Evolutionary conservation across 2,888 invertebrate genomes (phyloP).

Genomic region (Argynnis bischoffii): DNA sequence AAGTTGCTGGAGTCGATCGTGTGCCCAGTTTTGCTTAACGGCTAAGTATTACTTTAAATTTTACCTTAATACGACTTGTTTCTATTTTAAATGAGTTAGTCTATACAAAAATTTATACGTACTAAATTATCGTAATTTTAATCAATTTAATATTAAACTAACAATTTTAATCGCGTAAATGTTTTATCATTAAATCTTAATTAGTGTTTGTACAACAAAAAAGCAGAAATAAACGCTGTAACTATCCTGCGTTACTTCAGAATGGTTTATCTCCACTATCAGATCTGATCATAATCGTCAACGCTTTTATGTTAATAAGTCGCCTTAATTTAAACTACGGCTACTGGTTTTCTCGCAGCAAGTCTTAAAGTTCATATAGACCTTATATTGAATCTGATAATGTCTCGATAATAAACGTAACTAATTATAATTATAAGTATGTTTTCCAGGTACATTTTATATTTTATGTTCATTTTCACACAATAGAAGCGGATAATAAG

Average conservation of each 20-base stretch:
- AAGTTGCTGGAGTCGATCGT: constrained; percentile 49
- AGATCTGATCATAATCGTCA: constrained; percentile 21
- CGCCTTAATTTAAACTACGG: constrained; percentile 14
- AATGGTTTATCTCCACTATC: constrained; percentile 20
- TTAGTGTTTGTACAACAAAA: too few species aligned
- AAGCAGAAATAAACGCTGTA: neutral
- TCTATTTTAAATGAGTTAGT: too few species aligned
- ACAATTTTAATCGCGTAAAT: too few species aligned
- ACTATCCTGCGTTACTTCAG: neutral
- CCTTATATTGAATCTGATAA: constrained; percentile 5
- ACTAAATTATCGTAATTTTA: too few species aligned
- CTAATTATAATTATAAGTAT: constrained; percentile 9
- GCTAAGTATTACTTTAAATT: constrained; percentile 14
- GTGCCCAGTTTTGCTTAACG: constrained; percentile 1
- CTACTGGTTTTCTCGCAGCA: constrained; percentile 21
- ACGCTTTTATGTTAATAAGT: constrained; percentile 27
- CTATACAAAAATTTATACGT: too few species aligned
- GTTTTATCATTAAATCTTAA: too few species aligned
- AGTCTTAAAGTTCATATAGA: constrained; percentile 20
- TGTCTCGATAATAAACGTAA: constrained; percentile 5
- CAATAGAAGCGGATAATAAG: too few species aligned
- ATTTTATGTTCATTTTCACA: too few species aligned
- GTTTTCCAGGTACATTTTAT: too few species aligned
- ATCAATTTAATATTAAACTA: too few species aligned
- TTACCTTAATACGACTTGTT: neutral